Conservation (phyloP, 2,113 vertebrate species). For the Pyxicephalus adspersus region DNA sequence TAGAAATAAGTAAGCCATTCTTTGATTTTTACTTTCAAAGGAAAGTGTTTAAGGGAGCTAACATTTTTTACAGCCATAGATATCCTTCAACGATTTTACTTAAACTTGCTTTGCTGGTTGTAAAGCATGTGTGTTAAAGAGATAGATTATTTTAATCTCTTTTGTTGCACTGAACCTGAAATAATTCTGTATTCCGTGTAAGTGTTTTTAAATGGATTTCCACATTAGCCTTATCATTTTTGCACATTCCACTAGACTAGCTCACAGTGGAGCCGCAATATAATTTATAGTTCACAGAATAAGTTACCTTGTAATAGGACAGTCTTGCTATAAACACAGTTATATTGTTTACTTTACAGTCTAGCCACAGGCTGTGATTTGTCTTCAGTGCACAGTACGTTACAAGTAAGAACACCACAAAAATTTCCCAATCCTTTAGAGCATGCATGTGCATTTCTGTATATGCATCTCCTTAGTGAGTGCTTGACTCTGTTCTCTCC, state of each 20-base stretch:
- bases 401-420: not conserved
- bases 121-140: conserved; percentile 41
- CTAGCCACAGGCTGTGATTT: not conserved
- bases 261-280: conserved; percentile 35
- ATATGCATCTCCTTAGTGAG: not conserved
- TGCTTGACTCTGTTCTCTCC: not conserved
- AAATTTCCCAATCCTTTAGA: not conserved
- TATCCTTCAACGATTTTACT: conserved; percentile 40
- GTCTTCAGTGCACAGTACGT: not conserved
- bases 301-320: conserved; percentile 35
- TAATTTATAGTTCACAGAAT: conserved; percentile 40
- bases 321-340: conserved; percentile 37
- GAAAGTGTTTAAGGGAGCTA: conserved; percentile 26
- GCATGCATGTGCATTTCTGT: not conserved
- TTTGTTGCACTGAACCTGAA: conserved; percentile 50
- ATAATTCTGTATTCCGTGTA: conserved; percentile 49
- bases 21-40: conserved; percentile 28
- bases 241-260: conserved; percentile 47
- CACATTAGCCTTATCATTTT: conserved; percentile 49
- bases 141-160: conserved; percentile 54
- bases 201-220: conserved; percentile 54
- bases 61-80: conserved; percentile 9
- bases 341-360: conserved; percentile 33
- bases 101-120: conserved; percentile 19
- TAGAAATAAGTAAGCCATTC: not conserved